Evolutionary conservation across 2,797 vertebrate species (phyloP), one percentile per base, ranked within the genome.

Genomic region (Myiotriccus ornatus): DNA sequence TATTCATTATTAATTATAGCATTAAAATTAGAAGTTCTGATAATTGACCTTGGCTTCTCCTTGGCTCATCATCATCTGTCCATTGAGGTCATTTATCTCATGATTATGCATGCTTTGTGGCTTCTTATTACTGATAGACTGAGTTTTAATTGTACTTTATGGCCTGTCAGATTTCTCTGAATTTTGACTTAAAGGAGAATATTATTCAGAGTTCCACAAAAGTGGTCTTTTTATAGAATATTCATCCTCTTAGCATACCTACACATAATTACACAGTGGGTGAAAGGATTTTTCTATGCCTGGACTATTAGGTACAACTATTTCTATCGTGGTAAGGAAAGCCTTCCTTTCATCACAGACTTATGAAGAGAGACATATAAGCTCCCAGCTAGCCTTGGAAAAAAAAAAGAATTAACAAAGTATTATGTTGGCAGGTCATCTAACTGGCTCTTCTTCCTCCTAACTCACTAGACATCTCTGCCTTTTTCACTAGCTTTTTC

Each of bases 31-130:
- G 97, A 97, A 96, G 89, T 97, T 97, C 96, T 97, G 96, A 98
- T 98, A 97, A 97, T 97, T 98, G 97, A 97, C 98, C 97, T 98
- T 98, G 97, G 94, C 93, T 96, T 98, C 97, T 98, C 97, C 97
- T 98, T 98, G 97, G 93, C 83, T 96, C 89, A 90, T 97, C 92
- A 93, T 95, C 81, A 93, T 97, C 95, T 96, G 93, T 87, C 95
- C 77, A 82, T 56, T 91, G 94, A 97, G 97, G 97, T 97, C 97
- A 97, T 98, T 95, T 87, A 93, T 97, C 95, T 96, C 93, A 96
- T 95, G 95, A 97, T 97, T 97, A 97, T 93, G 71, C 91, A 97
- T 95, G 96, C 94, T 96, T 96, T 93, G 94, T 97, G 89, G 91
- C 78, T 97, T 96, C 92, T 96, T 92, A 96, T 94, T 92, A 84